phyloP scores from a whole-genome alignment of 2,888 invertebrate genomes.

The Cryptocheilus praepositus region DNA sequence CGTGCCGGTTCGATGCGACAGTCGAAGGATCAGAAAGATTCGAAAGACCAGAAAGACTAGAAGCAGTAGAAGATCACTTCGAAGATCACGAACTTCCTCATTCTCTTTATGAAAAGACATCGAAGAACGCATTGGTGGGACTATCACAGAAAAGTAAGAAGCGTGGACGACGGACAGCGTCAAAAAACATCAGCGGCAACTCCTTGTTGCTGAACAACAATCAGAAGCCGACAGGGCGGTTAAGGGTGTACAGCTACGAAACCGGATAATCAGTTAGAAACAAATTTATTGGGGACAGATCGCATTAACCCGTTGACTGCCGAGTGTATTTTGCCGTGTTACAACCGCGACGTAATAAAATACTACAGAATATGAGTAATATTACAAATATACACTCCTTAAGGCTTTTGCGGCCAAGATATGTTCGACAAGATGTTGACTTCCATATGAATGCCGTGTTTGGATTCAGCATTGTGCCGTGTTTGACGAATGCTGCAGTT shows the following conservation, averaged over 20 bases:
- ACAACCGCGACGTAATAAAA: no score
- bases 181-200: conserved; percentile 62
- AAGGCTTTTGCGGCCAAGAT: no score
- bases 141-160: conserved; percentile 74
- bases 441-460: no score
- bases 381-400: no score
- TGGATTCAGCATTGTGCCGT: no score
- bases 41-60: conserved; percentile 65
- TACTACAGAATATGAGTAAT: no score
- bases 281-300: conserved; percentile 71
- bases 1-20: conserved; percentile 77
- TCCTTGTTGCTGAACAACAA: conserved; percentile 63
- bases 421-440: no score
- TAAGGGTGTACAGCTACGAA: conserved; percentile 74
- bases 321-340: no score
- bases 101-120: conserved; percentile 65
- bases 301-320: conserved; percentile 70
- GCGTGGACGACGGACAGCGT: conserved; percentile 73
- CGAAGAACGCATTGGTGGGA: conserved; percentile 63
- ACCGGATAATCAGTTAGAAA: conserved; percentile 75
- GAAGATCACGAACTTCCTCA: no score
- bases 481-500: no score
- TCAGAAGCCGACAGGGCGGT: conserved; percentile 74
- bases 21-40: conserved; percentile 68
- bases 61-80: conserved; percentile 75